Percentiles rank a stretch among this genome's conserved stretches.
Conservation (phyloP, 2,113 vertebrate species). For the Apteryx owenii region DNA sequence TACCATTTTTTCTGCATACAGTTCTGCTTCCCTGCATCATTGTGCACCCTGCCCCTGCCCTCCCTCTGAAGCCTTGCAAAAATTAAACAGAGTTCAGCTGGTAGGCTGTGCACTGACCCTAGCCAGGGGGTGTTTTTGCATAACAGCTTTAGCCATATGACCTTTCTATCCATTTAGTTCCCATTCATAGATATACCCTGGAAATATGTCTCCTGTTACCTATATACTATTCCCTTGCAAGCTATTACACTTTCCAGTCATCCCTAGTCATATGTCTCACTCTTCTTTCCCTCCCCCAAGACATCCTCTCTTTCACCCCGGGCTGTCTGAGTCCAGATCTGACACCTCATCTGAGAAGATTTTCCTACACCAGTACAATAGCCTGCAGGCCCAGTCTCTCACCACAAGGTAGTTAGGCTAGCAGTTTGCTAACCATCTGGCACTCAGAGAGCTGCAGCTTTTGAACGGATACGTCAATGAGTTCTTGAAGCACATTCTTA, state of each 20-base stretch:
- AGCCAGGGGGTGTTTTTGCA: not conserved
- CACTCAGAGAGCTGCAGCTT: not conserved
- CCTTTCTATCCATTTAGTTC: not conserved
- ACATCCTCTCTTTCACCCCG: not conserved
- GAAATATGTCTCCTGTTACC: not conserved
- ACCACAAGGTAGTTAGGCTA: not conserved
- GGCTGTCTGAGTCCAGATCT: not conserved
- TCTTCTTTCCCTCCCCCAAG: not conserved
- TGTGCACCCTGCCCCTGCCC: not conserved
- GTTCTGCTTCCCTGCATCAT: not conserved
- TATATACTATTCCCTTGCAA: not conserved
- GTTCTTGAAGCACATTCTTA: not conserved
- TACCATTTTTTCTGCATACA: rapidly evolving
- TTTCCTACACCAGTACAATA: not conserved
- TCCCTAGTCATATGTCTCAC: not conserved
- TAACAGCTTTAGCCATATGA: not conserved
- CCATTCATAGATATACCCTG: not conserved
- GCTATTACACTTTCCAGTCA: not conserved
- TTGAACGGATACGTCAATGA: not conserved
- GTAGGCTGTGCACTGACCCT: not conserved
- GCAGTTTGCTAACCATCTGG: not conserved
- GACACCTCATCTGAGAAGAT: not conserved
- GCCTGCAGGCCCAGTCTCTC: not conserved
- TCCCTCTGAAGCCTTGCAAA: not conserved
- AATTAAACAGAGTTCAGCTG: not conserved